Evolutionary conservation across 2,888 invertebrate species (phyloP).

Genomic region (Callyntrura sp.): DNA sequence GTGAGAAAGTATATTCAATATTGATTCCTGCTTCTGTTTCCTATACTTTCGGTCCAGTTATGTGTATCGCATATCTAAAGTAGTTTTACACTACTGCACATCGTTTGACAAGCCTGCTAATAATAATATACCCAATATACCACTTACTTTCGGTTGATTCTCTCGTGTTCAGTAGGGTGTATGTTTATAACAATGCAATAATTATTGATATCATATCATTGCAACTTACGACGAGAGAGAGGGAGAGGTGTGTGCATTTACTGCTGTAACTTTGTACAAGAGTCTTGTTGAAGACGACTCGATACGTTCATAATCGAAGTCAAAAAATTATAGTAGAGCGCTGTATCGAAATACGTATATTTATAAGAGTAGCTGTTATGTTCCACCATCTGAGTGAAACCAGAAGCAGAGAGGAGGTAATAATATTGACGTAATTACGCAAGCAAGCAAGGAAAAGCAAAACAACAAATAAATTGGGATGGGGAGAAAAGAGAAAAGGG

Average conservation of each 20-base stretch:
- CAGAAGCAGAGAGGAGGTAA: neutral
- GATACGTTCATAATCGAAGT: too few relatives aligned
- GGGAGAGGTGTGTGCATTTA: too few relatives aligned
- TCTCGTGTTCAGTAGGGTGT: neutral
- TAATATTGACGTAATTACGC: slow-evolving; percentile 25
- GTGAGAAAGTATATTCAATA: neutral
- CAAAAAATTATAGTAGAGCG: too few relatives aligned
- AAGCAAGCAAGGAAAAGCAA: neutral
- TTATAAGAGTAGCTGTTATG: too few relatives aligned
- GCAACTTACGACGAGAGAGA: too few relatives aligned
- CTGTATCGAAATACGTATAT: too few relatives aligned
- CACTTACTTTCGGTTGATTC: too few relatives aligned
- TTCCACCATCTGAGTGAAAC: neutral
- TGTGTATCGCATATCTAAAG: neutral
- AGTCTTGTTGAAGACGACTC: neutral
- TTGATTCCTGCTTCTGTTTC: slow-evolving; percentile 1
- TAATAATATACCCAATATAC: neutral
- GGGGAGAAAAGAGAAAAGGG: neutral
- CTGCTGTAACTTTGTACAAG: too few relatives aligned
- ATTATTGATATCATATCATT: neutral
- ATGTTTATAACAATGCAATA: neutral
- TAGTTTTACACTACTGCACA: neutral
- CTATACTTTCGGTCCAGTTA: neutral
- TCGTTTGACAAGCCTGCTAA: neutral
- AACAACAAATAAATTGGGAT: slow-evolving; percentile 20